phyloP scores from a whole-genome alignment of 2,113 vertebrate species.

The Emberiza fucata region DNA sequence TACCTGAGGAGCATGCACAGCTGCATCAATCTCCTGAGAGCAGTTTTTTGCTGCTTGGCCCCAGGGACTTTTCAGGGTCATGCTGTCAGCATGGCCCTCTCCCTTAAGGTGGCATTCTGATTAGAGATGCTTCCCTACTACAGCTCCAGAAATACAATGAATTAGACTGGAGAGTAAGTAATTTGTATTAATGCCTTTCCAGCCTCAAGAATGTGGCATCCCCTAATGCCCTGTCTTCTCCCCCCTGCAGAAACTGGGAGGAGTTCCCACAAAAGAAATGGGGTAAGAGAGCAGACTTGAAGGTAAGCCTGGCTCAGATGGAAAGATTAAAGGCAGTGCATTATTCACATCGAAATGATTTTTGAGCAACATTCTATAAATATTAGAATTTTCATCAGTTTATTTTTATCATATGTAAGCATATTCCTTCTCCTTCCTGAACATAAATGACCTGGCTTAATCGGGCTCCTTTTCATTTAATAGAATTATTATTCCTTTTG shows the following conservation, averaged over 20 bases:
- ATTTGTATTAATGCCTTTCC: not conserved
- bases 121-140: slow-evolving; percentile 10
- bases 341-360: slow-evolving; percentile 51
- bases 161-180: not conserved
- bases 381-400: slow-evolving; percentile 65
- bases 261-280: not conserved
- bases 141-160: not conserved
- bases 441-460: slow-evolving; percentile 67
- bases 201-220: not conserved
- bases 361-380: slow-evolving; percentile 53
- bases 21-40: not conserved
- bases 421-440: slow-evolving; percentile 63
- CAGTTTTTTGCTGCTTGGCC: fast-evolving
- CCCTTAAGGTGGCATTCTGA: not conserved
- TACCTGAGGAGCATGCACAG: too few species aligned
- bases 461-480: slow-evolving; percentile 67
- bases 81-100: not conserved
- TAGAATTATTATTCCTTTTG: slow-evolving; percentile 72
- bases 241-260: not conserved
- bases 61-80: not conserved
- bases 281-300: not conserved
- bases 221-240: not conserved
- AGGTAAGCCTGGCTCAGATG: slow-evolving; percentile 31
- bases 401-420: slow-evolving; percentile 68
- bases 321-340: slow-evolving; percentile 53